phyloP scores from a whole-genome alignment of 2,888 invertebrate genomes.

The Harpalus rufipes region DNA sequence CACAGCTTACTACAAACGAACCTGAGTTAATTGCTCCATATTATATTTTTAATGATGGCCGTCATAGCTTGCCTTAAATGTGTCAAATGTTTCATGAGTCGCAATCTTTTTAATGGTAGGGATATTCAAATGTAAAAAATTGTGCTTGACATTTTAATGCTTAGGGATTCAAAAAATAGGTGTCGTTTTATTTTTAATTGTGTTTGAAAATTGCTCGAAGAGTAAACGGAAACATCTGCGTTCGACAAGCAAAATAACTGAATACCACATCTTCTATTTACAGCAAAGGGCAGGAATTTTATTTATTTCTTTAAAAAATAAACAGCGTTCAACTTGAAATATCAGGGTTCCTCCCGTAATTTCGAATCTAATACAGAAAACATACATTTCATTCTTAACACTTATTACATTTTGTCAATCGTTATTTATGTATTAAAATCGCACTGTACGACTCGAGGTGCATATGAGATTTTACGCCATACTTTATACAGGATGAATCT shows the following conservation, averaged over 20 bases:
- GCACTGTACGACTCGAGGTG: too few species aligned
- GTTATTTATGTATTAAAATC: too few species aligned
- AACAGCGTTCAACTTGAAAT: too few species aligned
- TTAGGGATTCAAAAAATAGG: neutral
- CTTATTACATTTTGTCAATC: too few species aligned
- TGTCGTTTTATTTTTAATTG: neutral
- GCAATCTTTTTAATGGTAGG: neutral
- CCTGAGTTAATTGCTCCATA: slow-evolving; percentile 21
- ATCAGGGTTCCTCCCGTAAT: too few species aligned
- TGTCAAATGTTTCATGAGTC: neutral
- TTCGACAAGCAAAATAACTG: neutral
- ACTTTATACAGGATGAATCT: too few species aligned
- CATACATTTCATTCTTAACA: too few species aligned
- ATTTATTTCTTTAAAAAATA: neutral
- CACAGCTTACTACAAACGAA: slow-evolving; percentile 25
- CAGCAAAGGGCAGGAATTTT: neutral
- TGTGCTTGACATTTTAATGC: neutral
- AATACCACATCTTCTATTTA: neutral
- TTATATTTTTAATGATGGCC: slow-evolving; percentile 37
- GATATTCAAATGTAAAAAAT: neutral
- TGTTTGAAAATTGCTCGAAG: neutral
- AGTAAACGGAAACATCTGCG: neutral
- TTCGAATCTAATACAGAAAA: too few species aligned
- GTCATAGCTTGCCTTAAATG: neutral
- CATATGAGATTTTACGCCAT: too few species aligned